Conservation (phyloP, 2,113 vertebrate species). For the Sinosuthora webbiana region DNA sequence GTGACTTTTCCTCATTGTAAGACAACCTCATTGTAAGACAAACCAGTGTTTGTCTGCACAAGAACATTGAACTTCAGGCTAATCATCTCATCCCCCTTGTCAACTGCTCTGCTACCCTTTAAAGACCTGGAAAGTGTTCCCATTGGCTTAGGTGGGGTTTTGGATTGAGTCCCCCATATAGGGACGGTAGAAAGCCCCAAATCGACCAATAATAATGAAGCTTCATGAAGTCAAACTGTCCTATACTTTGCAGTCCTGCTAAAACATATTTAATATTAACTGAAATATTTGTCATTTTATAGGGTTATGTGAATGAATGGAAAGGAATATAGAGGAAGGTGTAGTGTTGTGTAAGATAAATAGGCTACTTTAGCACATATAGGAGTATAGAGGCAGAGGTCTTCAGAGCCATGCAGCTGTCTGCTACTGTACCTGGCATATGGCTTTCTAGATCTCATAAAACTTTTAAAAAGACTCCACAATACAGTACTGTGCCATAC, state of each 20-base stretch:
- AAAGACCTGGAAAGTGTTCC: not conserved
- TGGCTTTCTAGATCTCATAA: not conserved
- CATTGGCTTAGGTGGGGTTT: not conserved
- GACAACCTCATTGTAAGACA: not conserved
- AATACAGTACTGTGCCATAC: not conserved
- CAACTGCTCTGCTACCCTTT: not conserved
- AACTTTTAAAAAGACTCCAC: not conserved
- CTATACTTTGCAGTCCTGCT: not conserved
- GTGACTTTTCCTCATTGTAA: not conserved
- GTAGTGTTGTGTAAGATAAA: not conserved
- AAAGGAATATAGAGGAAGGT: not conserved
- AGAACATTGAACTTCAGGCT: not conserved
- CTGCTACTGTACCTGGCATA: not conserved
- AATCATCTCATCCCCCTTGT: not conserved
- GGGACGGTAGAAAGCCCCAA: not conserved
- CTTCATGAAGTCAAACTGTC: not conserved
- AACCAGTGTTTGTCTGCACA: not conserved
- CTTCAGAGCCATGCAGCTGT: not conserved
- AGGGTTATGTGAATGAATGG: not conserved
- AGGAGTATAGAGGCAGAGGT: not conserved
- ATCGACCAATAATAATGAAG: not conserved
- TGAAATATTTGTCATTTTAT: not conserved
- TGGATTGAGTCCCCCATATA: not conserved
- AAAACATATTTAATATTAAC: not conserved
- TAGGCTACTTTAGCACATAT: not conserved